Evolutionary conservation across 1,140 invertebrate genomes (phyloP).

Genomic region (Hylaeus volcanicus): DNA sequence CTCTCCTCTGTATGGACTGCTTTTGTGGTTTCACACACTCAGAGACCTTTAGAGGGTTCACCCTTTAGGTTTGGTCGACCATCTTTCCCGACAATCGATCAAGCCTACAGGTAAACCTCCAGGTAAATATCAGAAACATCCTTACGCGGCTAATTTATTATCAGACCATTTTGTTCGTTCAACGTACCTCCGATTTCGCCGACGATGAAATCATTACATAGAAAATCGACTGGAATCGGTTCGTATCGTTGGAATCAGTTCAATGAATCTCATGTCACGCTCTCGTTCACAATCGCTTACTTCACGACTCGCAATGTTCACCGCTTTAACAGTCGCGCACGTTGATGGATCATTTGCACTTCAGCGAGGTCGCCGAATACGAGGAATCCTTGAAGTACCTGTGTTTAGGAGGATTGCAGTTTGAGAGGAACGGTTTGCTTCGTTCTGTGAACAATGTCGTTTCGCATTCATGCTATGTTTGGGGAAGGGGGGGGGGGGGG

Average conservation of each 20-base stretch:
- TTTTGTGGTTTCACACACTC: no score
- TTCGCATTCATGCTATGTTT: not conserved
- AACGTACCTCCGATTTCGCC: no score
- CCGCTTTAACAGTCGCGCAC: constrained; percentile 33
- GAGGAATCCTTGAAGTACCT: not conserved
- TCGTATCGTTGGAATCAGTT: not conserved
- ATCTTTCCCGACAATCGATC: no score
- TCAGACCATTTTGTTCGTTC: no score
- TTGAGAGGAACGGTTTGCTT: constrained; percentile 1
- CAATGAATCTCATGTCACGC: constrained; percentile 25
- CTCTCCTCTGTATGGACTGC: no score
- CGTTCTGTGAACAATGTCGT: not conserved
- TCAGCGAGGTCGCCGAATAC: constrained; percentile 9
- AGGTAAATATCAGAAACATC: no score
- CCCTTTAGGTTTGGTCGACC: no score
- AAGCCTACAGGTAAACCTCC: no score
- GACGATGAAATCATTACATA: no score
- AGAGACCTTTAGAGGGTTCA: no score
- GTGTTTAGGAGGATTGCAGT: not conserved
- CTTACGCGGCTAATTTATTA: no score
- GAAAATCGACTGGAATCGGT: not conserved
- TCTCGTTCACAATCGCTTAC: constrained; percentile 57
- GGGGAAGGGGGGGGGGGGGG: no score
- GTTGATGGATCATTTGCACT: constrained; percentile 36
- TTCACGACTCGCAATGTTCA: constrained; percentile 50